Base-by-base conservation (phyloP, 1,140 invertebrate genomes). In the Orchestia grillus region DNA sequence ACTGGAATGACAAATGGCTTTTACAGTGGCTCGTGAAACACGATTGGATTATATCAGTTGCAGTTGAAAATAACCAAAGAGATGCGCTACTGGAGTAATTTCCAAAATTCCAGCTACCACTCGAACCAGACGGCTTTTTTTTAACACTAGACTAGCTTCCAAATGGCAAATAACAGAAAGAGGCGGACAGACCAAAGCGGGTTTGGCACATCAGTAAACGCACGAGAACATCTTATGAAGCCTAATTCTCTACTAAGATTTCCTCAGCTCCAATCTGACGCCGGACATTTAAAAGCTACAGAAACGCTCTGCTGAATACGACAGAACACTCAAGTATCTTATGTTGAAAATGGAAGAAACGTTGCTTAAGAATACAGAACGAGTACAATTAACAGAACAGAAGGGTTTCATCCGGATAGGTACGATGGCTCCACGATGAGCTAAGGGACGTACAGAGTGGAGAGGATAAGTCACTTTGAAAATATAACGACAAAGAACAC, bases 331-430 rank as follows among this genome's bases (percentile, higher is more conserved):
- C 62, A 77, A 77, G 47, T 77, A 77, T 77, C 62, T 77, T 77
- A 77, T 8, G 62, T 23, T 77, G 62, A 77, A 77, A 77, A 77
- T 77, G 62, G 62, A 77, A 77, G 62, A 77, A 77, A 77, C 62
- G 62, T 77, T 77, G 62, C 62, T 77, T 77, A 77, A 77, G 62
- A 77, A 77, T 77, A 77, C 62, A 77, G 62, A 77, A 77, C 62
- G 28, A 77, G 62, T 77, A 77, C 62, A 77, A 36, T 77, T 36
- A 77, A 77, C 62, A 36, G 28, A 77, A 77, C 62, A 77, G 62
- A 77, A 77, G 11, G 62, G 62, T 15, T 77, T 77, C 62, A 77
- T 23, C 3, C 28, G 62, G 62, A 77, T 77, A 36, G 62, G 62
- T 77, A 77, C 62, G 28, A 77, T 77, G n/a, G 62, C 62, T 15